Conservation (phyloP, 2,888 invertebrate species). For the Diarsia rubi region DNA sequence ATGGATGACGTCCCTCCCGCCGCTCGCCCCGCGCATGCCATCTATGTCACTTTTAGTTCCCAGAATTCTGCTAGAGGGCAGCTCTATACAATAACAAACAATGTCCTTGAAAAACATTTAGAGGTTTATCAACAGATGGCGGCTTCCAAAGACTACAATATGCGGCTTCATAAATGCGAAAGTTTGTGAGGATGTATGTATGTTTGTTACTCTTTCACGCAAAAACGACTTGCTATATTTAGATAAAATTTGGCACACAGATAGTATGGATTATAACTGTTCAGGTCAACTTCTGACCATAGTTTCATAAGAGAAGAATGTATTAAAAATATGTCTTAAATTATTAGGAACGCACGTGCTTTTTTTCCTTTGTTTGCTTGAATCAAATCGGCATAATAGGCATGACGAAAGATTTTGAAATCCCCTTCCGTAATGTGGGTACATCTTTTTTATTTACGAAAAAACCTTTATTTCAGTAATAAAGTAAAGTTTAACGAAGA, state of each 20-base stretch:
- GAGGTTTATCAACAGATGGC: conserved; percentile 69
- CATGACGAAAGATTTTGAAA: too few relatives aligned
- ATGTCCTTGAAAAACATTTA: conserved; percentile 52
- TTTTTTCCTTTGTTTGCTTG: neutral
- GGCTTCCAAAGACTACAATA: too few relatives aligned
- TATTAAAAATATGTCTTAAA: neutral
- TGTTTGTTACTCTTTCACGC: too few relatives aligned
- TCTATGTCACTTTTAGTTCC: conserved; percentile 66
- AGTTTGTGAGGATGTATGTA: too few relatives aligned
- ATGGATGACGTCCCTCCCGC: conserved; percentile 80
- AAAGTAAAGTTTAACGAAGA: too few relatives aligned
- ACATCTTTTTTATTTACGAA: too few relatives aligned
- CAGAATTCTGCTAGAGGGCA: conserved; percentile 76
- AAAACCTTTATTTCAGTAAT: too few relatives aligned
- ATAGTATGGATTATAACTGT: too few relatives aligned
- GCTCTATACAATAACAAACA: conserved; percentile 71
- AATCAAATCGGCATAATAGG: neutral
- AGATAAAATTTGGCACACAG: too few relatives aligned
- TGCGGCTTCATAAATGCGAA: too few relatives aligned
- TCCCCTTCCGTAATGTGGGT: too few relatives aligned
- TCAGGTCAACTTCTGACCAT: neutral
- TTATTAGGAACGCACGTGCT: neutral
- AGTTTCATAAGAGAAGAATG: neutral
- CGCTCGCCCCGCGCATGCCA: conserved; percentile 82
- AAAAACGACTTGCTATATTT: too few relatives aligned